A percentile compares a stretch with the other conserved stretches of the same genome.
Conservation (phyloP, 1,140 invertebrate genomes). For the Acromyrmex heyeri region DNA sequence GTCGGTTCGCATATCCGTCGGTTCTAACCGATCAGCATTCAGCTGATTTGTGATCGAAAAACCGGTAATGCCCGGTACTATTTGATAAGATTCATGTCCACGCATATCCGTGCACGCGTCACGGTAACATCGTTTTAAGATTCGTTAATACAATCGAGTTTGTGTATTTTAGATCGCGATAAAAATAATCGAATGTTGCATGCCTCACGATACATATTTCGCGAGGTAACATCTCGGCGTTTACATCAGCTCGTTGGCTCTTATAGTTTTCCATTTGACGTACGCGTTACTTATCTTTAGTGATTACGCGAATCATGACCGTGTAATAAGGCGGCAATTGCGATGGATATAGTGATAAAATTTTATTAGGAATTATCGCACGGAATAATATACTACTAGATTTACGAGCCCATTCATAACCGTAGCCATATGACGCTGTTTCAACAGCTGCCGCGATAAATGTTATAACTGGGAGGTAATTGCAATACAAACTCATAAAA, state of each 20-base stretch:
- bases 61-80: slow-evolving; percentile 3
- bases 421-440: slow-evolving; percentile 47
- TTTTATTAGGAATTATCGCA: slow-evolving; percentile 58
- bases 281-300: neutral
- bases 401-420: slow-evolving; percentile 49
- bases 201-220: neutral
- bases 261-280: neutral
- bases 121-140: neutral
- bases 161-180: neutral
- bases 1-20: slow-evolving; percentile 25
- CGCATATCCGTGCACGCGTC: neutral
- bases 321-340: slow-evolving; percentile 33
- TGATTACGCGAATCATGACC: neutral
- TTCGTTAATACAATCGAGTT: neutral
- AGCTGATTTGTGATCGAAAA: slow-evolving; percentile 39
- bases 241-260: neutral
- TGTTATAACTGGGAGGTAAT: slow-evolving; percentile 36
- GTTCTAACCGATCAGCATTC: neutral
- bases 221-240: neutral
- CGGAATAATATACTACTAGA: slow-evolving; percentile 34
- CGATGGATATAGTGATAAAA: slow-evolving; percentile 43
- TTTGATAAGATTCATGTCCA: slow-evolving; percentile 12
- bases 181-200: slow-evolving; percentile 2
- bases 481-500: slow-evolving; percentile 36
- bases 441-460: slow-evolving; percentile 58